Evolutionary conservation across 2,797 vertebrate genomes (phyloP).

Genomic region (Myotis myotis): DNA sequence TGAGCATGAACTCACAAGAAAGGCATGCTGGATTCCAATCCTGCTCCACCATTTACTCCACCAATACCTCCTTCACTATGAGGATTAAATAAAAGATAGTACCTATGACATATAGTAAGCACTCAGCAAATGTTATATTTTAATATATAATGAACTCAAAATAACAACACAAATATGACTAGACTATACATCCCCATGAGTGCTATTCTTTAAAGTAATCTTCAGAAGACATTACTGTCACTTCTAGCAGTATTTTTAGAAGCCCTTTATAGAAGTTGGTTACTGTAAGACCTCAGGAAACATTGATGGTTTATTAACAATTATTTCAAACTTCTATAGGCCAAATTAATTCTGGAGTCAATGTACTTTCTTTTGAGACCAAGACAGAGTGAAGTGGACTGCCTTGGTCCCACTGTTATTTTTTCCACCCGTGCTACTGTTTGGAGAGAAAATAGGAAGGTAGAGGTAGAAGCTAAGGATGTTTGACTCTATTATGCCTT

Average conservation of each 20-base stretch:
- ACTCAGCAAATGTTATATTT: not conserved
- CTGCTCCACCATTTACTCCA: not conserved
- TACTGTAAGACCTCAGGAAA: not conserved
- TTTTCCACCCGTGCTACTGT: not conserved
- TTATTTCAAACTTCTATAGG: not conserved
- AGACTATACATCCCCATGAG: not conserved
- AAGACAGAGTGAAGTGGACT: not conserved
- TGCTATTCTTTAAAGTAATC: not conserved
- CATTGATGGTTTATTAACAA: not conserved
- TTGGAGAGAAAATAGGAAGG: not conserved
- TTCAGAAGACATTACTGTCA: not conserved
- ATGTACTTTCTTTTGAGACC: not conserved
- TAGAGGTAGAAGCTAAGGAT: not conserved
- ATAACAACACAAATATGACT: not conserved
- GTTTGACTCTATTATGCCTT: not conserved
- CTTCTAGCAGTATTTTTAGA: slow-evolving; percentile 14
- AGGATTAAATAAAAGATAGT: not conserved
- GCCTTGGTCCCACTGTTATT: not conserved
- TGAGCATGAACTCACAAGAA: not conserved
- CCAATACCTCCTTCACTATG: not conserved
- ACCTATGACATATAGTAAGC: not conserved
- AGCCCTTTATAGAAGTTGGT: not conserved
- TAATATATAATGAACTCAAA: not conserved
- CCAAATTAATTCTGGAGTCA: not conserved
- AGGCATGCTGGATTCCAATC: not conserved